Conservation (phyloP, 2,797 vertebrate species). For the Nannoperca australis region DNA sequence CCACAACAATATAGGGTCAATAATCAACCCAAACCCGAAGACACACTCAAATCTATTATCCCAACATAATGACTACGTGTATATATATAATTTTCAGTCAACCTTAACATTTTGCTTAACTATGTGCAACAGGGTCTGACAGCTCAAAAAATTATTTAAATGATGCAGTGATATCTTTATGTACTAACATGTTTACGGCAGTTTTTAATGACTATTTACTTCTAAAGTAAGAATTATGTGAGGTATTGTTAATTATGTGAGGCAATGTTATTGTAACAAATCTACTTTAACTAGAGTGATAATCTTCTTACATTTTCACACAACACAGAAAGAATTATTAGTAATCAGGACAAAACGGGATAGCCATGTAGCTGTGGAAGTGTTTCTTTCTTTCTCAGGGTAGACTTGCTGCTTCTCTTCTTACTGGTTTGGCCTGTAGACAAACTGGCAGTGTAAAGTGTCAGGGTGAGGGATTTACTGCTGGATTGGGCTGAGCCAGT, state of each 20-base stretch:
- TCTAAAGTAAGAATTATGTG: constrained; percentile 24
- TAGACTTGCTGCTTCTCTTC: constrained; percentile 56
- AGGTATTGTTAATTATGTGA: constrained; percentile 10
- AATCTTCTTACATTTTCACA: constrained; percentile 8
- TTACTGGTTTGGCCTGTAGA: constrained; percentile 58
- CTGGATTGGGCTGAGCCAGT: constrained; percentile 57
- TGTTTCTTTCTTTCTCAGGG: neutral
- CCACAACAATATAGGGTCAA: neutral
- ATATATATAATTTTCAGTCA: constrained; percentile 33
- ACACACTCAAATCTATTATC: constrained; percentile 22
- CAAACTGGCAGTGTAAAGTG: constrained; percentile 58
- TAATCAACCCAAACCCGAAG: constrained; percentile 19
- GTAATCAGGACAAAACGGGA: constrained; percentile 18
- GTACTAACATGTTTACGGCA: constrained; percentile 20
- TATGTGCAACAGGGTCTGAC: constrained; percentile 31
- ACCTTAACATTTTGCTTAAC: constrained; percentile 21
- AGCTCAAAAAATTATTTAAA: constrained; percentile 16
- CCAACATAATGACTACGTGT: constrained; percentile 32
- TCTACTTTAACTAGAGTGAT: constrained; percentile 16
- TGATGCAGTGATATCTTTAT: constrained; percentile 31
- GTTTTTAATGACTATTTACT: constrained; percentile 21
- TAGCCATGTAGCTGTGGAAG: constrained; percentile 21
- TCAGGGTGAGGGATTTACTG: constrained; percentile 69
- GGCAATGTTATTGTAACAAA: constrained; percentile 30
- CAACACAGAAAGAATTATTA: constrained; percentile 23